Evolutionary conservation across 1,140 invertebrate genomes (phyloP), one percentile per base, ranked within the genome.

Genomic region (Drosophila melanica): DNA sequence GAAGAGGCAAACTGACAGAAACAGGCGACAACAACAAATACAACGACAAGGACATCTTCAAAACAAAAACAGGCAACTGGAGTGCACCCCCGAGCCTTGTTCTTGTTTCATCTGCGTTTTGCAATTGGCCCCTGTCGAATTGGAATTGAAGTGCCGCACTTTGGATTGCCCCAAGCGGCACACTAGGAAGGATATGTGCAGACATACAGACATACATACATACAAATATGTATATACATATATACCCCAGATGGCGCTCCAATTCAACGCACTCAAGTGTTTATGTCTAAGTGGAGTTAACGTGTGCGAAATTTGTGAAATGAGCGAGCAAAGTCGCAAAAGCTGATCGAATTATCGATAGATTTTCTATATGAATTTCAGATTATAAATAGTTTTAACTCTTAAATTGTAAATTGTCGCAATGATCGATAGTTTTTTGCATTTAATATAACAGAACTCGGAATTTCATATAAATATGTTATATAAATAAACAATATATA

Each of bases 111-210:
- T 51, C 70, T 65, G 63, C 75, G 69, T 63, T 77, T 77, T 64
- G 75, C 70, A 77, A 77, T 77, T 77, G 75, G 70, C 75, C 68
- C 51, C 70, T 73, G 63, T 73, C 70, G 70, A 77, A 68, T 74
- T 73, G 63, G 59, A 77, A 74, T 77, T 77, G 63, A 77, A 77
- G 69, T 77, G 75, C 70, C 42, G 58, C 70, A 77, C 69, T 77
- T 77, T 64, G 58, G 42, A 55, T 60, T 48, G 53, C 44, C 60
- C 57, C 41, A 57, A 23, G 57, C 59, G 45, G 18, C 35, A 33
- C 33, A 54, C 51, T 47, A 39, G 20, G 10, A 45, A 18, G 42
- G 42, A 16, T 2, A 7, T 9, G 11, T 3, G 11, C 11, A 23
- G 5, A 18, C 18, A 18, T 10, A 18, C n/a, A n/a, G n/a, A n/a